Conservation (phyloP, 2,797 vertebrate genomes). For the Parotocinclus haroldoi region DNA sequence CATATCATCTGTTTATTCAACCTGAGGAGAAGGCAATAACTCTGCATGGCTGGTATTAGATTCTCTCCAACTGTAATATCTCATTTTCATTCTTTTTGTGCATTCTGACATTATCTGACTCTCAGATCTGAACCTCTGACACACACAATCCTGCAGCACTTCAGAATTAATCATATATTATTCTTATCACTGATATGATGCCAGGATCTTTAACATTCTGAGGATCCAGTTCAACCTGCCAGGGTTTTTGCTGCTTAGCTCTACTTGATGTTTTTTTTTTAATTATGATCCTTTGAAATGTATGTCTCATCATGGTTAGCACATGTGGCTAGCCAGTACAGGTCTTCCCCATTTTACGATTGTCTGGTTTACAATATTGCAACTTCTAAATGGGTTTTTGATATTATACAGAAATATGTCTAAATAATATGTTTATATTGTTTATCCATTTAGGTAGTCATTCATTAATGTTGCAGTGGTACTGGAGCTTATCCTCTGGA, state of each 20-base stretch:
- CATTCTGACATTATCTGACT: not conserved
- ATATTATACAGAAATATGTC: too few relatives aligned
- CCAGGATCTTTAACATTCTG: too few relatives aligned
- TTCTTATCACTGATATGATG: not conserved
- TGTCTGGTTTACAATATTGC: not conserved
- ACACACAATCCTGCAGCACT: not conserved
- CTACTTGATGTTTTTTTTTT: too few relatives aligned
- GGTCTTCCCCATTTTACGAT: not conserved
- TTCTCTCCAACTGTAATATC: not conserved
- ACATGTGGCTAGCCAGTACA: not conserved
- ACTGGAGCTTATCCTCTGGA: too few relatives aligned
- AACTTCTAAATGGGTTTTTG: too few relatives aligned
- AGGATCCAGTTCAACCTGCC: too few relatives aligned
- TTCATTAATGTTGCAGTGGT: too few relatives aligned
- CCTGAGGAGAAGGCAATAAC: not conserved
- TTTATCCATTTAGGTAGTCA: too few relatives aligned
- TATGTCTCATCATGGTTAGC: not conserved
- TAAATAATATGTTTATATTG: too few relatives aligned
- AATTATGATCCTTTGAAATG: too few relatives aligned
- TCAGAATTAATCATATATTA: not conserved
- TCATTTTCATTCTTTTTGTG: not conserved
- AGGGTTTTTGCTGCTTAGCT: not conserved
- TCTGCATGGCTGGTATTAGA: not conserved
- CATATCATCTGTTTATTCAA: constrained; percentile 1
- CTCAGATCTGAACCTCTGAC: not conserved